phyloP scores from a whole-genome alignment of 2,113 vertebrate genomes.

The Prionailurus viverrinus region DNA sequence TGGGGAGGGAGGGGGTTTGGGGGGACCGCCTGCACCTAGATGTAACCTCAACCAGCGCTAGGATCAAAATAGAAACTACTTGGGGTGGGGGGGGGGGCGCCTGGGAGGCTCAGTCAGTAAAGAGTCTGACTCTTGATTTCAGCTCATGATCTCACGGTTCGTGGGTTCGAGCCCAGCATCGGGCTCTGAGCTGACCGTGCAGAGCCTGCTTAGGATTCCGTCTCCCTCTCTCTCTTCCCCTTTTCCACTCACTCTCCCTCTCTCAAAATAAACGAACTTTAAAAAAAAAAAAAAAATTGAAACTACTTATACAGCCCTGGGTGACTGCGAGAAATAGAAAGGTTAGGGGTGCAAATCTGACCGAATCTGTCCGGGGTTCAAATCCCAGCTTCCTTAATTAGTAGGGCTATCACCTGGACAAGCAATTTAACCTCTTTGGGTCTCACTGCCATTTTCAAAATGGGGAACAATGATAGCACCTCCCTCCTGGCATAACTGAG shows the following conservation, averaged over 20 bases:
- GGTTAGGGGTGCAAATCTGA: not conserved
- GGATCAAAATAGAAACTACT: not conserved
- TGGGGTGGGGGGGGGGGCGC: too few relatives aligned
- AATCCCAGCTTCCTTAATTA: not conserved
- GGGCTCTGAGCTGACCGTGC: too few relatives aligned
- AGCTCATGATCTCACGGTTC: too few relatives aligned
- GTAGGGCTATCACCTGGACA: not conserved
- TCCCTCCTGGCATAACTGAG: not conserved
- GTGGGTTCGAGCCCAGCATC: too few relatives aligned
- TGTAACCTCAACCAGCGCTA: rapidly evolving
- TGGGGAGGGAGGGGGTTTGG: too few relatives aligned
- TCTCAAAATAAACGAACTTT: too few relatives aligned
- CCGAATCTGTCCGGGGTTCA: not conserved
- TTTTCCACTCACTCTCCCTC: too few relatives aligned
- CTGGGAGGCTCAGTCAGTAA: too few relatives aligned
- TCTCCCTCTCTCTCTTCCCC: too few relatives aligned
- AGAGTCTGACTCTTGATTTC: too few relatives aligned
- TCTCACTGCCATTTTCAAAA: not conserved
- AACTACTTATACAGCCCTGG: rapidly evolving
- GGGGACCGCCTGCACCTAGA: rapidly evolving
- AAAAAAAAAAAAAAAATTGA: too few relatives aligned
- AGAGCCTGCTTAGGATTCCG: too few relatives aligned
- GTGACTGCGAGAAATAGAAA: rapidly evolving
- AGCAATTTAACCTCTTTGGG: not conserved
- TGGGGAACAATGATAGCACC: rapidly evolving